Base-by-base conservation (phyloP, 2,113 vertebrate genomes). In the Clarias gariepinus region DNA sequence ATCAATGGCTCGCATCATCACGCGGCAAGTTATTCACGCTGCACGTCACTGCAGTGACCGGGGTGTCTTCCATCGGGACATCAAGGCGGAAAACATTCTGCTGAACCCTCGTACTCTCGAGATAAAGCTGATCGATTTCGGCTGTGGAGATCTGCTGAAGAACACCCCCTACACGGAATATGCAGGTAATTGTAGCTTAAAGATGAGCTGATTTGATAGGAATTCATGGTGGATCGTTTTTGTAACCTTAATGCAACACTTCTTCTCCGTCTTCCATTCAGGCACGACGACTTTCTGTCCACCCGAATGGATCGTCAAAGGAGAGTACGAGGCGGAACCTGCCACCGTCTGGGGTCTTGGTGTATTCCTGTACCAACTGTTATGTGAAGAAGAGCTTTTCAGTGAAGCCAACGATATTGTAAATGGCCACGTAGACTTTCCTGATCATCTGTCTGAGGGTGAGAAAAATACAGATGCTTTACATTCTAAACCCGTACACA, bases 101-200 rank as follows among this genome's bases (percentile, higher is more conserved):
- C 61, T 96, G 79, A 94, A 95, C 61, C 90, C 94, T 23, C 86
- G 90, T 23, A 91, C 88, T 0, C 74, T 87, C 0, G 80, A 91
- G 9, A 81, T 94, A 4, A 92, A 93, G 88, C 89, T 94, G 33
- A 93, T 94, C 3, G 93, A 94, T 87, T 94, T 94, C 71, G 93
- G 93, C 30, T 93, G 90, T 6, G 91, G 93, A 0, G 60, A 23
- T 55, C 33, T 86, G 8, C 33, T 60, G 21, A 58, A 81, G 23
- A 33, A 63, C 41, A 77, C 13, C 0, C 9, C n/a, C 41, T 68
- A 55, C 63, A 66, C 13, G 0, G 25, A n/a, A 19, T 64, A n/a
- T 82, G 2, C 60, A 21, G 81, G 81, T 82, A 66, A 53, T 7
- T 68, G 21, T 25, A 10, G 60, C 58, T 47, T 19, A 30, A n/a